Conservation (phyloP, 2,113 vertebrate species). For the Chlorodrepanis virens region DNA sequence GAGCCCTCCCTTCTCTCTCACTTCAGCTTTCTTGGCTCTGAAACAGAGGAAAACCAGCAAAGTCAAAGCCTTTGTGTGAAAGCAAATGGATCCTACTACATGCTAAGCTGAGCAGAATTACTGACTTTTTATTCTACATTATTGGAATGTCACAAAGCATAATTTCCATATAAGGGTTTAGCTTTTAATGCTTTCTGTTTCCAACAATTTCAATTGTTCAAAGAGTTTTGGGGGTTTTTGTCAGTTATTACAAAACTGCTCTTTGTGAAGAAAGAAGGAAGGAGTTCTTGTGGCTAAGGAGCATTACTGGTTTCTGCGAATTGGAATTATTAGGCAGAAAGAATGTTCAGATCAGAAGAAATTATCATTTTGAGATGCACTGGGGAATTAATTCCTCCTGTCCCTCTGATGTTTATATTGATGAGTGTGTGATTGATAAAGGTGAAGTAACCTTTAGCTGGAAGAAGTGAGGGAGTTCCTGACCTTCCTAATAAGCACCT, state of each 20-base stretch:
- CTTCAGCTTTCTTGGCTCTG: slow-evolving; percentile 29
- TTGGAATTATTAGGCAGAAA: not conserved
- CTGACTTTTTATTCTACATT: not conserved
- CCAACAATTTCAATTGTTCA: not conserved
- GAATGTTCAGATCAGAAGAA: not conserved
- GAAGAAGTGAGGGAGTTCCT: not conserved
- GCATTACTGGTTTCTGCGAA: not conserved
- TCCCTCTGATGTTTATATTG: not conserved
- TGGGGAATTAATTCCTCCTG: not conserved
- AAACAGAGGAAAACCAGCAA: not conserved
- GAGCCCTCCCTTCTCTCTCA: not conserved
- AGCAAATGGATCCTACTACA: not conserved
- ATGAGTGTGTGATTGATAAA: not conserved
- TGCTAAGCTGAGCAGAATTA: not conserved
- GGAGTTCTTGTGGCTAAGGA: not conserved
- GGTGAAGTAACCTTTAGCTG: not conserved
- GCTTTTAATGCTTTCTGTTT: not conserved
- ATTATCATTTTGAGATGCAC: not conserved
- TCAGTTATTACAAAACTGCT: not conserved
- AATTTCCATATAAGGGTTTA: not conserved
- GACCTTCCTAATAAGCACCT: not conserved
- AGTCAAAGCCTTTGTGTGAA: slow-evolving; percentile 20
- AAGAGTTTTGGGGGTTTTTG: not conserved
- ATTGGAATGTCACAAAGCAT: not conserved
- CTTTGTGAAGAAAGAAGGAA: not conserved